A percentile compares a stretch with the other conserved stretches of the same genome.
These are phyloP conservation scores for Rhabdomys pumilio DNA, from an alignment of 2,797 vertebrate genomes.

Conservation along the genomic window DNA sequence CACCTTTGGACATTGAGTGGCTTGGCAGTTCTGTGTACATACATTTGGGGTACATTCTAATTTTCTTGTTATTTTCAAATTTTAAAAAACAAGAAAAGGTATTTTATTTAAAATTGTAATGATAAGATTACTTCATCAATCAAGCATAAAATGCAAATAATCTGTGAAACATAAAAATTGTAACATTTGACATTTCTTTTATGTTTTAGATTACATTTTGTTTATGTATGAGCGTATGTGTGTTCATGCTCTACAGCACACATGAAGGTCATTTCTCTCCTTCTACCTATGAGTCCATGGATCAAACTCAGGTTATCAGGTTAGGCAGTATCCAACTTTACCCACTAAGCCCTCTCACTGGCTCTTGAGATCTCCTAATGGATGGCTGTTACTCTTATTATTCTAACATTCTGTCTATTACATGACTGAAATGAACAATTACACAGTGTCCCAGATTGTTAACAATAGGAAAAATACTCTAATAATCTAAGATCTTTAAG, in stretches of 20 bases:
- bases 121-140: conserved; percentile 17
- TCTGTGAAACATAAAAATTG: neutral
- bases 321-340: neutral
- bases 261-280: neutral
- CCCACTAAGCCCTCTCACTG: neutral
- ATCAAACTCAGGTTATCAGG: neutral
- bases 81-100: conserved; percentile 29
- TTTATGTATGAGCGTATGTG: neutral
- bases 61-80: neutral
- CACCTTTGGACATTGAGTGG: neutral
- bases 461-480: conserved; percentile 45
- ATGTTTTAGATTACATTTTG: neutral
- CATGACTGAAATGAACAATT: conserved; percentile 25
- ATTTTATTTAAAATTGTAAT: conserved; percentile 58
- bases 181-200: neutral
- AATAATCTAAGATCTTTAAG: conserved; percentile 65
- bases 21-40: neutral
- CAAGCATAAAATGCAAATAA: conserved; percentile 51
- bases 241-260: neutral
- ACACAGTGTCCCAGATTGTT: conserved; percentile 31
- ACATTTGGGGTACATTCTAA: neutral
- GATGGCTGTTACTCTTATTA: conserved; percentile 41
- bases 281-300: neutral
- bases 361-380: conserved; percentile 34
- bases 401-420: neutral